Evolutionary conservation across 2,797 vertebrate species (phyloP).

Genomic region (Macropus fuliginosus): DNA sequence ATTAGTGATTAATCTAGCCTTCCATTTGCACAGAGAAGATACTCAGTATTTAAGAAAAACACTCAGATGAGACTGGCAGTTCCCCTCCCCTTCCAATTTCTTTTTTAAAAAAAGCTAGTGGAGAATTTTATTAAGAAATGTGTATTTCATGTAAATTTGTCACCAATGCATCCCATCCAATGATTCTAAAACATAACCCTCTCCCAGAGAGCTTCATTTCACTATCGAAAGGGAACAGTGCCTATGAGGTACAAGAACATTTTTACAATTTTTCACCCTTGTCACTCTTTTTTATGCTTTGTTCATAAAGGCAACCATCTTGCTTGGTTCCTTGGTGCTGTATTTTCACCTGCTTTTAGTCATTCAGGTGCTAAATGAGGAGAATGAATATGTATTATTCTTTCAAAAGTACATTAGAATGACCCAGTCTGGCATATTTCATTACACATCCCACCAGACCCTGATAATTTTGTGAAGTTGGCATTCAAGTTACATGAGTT

Average conservation of each 20-base stretch:
- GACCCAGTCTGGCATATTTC: conserved; percentile 83
- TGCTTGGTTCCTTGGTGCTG: conserved; percentile 81
- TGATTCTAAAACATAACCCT: conserved; percentile 75
- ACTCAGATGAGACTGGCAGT: conserved; percentile 60
- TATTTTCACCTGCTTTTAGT: conserved; percentile 84
- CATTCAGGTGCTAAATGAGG: conserved; percentile 84
- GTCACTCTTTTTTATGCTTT: conserved; percentile 80
- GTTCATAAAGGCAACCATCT: conserved; percentile 85
- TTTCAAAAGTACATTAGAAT: conserved; percentile 82
- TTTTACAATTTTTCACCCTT: conserved; percentile 82
- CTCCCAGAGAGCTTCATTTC: conserved; percentile 80
- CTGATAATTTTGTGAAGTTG: conserved; percentile 83
- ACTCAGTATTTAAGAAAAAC: conserved; percentile 75
- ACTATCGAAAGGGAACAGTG: conserved; percentile 83
- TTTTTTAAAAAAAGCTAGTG: conserved; percentile 69
- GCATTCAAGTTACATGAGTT: conserved; percentile 79
- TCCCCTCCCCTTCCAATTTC: conserved; percentile 62
- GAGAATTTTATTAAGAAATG: conserved; percentile 76
- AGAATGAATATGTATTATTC: conserved; percentile 86
- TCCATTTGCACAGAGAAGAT: conserved; percentile 75
- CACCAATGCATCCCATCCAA: conserved; percentile 66
- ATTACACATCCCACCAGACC: conserved; percentile 81
- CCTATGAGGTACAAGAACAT: conserved; percentile 77
- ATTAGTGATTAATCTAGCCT: conserved; percentile 79
- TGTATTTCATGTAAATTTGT: conserved; percentile 73